Percentiles rank a stretch among this genome's conserved stretches.
Evolutionary conservation across 2,888 invertebrate genomes (phyloP).

Genomic region (Drosophila demipolita): DNA sequence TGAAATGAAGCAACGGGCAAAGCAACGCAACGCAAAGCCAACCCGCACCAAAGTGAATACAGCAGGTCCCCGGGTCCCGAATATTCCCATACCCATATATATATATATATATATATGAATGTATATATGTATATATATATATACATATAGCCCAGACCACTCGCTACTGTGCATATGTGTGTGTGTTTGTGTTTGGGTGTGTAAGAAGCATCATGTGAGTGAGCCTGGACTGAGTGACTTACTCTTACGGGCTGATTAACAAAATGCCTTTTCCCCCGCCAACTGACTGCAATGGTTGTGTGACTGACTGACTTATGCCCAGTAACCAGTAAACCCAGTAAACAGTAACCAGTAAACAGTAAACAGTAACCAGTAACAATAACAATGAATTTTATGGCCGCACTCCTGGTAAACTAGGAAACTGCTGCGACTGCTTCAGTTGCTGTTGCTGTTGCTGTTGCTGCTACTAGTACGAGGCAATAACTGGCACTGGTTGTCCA

Average conservation of each 20-base stretch:
- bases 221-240: slow-evolving; percentile 61
- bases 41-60: slow-evolving; percentile 27
- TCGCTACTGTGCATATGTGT: slow-evolving; percentile 18
- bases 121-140: neutral
- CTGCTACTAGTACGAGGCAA: slow-evolving; percentile 32
- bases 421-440: slow-evolving; percentile 24
- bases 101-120: neutral
- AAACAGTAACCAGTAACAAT: slow-evolving; percentile 54
- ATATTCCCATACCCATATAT: slow-evolving; percentile 21
- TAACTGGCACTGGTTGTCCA: slow-evolving; percentile 29
- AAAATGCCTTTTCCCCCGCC: slow-evolving; percentile 66
- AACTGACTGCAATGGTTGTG: slow-evolving; percentile 49
- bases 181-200: slow-evolving; percentile 34
- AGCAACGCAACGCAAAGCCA: slow-evolving; percentile 45
- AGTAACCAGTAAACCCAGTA: slow-evolving; percentile 57
- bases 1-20: slow-evolving; percentile 25
- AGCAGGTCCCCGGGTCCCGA: slow-evolving; percentile 22
- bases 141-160: neutral
- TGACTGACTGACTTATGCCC: slow-evolving; percentile 78
- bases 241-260: slow-evolving; percentile 71
- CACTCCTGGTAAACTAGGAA: slow-evolving; percentile 45
- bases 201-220: slow-evolving; percentile 62
- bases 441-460: slow-evolving; percentile 30
- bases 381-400: slow-evolving; percentile 77
- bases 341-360: slow-evolving; percentile 30